These are phyloP conservation scores for Drosophila baimaii DNA, from an alignment of 1,140 invertebrate genomes.

Conservation along the genomic window DNA sequence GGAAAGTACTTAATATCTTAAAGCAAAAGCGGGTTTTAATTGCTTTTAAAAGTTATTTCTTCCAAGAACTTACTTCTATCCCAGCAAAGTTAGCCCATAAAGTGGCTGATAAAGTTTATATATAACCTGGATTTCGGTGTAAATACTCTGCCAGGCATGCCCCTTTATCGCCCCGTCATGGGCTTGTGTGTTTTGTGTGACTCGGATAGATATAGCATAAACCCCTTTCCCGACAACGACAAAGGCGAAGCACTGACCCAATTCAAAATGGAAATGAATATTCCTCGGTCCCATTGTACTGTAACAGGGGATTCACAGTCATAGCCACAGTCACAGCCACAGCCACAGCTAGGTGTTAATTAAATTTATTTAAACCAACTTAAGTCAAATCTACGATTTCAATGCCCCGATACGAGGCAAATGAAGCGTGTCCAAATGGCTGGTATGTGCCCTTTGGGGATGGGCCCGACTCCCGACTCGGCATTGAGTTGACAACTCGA, in stretches of 20 bases:
- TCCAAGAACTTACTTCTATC: neutral
- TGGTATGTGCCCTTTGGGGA: slow-evolving; percentile 50
- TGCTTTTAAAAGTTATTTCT: slow-evolving; percentile 3
- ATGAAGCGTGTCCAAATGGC: slow-evolving; percentile 74
- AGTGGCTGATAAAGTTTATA: slow-evolving; percentile 15
- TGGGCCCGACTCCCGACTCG: slow-evolving; percentile 7
- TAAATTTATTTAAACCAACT: slow-evolving; percentile 68
- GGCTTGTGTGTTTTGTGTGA: slow-evolving; percentile 32
- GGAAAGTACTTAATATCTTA: neutral
- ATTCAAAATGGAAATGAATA: slow-evolving; percentile 49
- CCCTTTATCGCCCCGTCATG: slow-evolving; percentile 55
- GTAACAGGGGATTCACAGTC: slow-evolving; percentile 38
- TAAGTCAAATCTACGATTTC: slow-evolving; percentile 43
- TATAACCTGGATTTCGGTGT: slow-evolving; percentile 33
- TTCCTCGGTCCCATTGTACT: slow-evolving; percentile 26
- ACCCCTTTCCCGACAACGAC: slow-evolving; percentile 6
- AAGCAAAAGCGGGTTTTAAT: neutral
- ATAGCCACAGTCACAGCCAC: too few species aligned
- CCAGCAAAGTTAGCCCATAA: slow-evolving; percentile 7
- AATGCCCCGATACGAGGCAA: slow-evolving; percentile 45
- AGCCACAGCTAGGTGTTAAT: slow-evolving; percentile 80
- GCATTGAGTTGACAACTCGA: slow-evolving; percentile 65
- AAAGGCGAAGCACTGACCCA: slow-evolving; percentile 68
- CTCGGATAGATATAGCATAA: slow-evolving; percentile 19
- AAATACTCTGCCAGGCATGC: slow-evolving; percentile 4